Evolutionary conservation across 2,113 vertebrate genomes (phyloP), one percentile per base, ranked within the genome.

Genomic region (Amia ocellicauda): DNA sequence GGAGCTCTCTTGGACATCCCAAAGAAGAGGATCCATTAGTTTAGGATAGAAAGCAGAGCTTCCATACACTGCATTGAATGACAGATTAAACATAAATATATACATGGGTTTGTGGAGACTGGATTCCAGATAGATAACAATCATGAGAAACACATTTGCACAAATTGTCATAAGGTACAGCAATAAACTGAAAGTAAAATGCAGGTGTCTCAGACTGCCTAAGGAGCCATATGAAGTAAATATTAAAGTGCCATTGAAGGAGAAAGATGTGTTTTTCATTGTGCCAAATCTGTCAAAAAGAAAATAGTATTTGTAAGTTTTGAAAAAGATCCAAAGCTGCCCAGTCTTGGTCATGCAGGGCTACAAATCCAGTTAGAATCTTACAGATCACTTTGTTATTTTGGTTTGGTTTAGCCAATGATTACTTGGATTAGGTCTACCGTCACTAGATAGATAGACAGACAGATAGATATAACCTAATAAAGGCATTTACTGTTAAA

Each of bases 71-170:
- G 20, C 51, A 54, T 54, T 54, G 2, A 23, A 9, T 8, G 24
- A 2, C 10, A 54, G 20, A 24, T 54, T 19, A 13, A 54, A 54
- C 9, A 54, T 4, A 54, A 54, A 54, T 23, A 54, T 54, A 14
- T 54, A 54, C 51, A 54, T 54, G 22, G 51, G 51, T 14, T 54
- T 54, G 20, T 54, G 51, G 20, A 54, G 51, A 14, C 51, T 54
- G 7, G 20, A 20, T 27, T 54, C 51, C 51, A 4, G 11, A 16
- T 54, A 54, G n/a, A 54, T 27, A 11, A 54, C 20, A 11, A 54
- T 7, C 51, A 54, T 54, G 22, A 54, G 51, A 54, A 23, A 24
- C 22, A 54, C 51, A 24, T 27, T 54, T 13, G 22, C 20, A 54
- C 22, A 54, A 10, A 54, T 16, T 24, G 51, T 54, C 2, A 54